These are phyloP conservation scores for Crepidodera aurea DNA, from an alignment of 2,888 invertebrate genomes.

Conservation along the genomic window DNA sequence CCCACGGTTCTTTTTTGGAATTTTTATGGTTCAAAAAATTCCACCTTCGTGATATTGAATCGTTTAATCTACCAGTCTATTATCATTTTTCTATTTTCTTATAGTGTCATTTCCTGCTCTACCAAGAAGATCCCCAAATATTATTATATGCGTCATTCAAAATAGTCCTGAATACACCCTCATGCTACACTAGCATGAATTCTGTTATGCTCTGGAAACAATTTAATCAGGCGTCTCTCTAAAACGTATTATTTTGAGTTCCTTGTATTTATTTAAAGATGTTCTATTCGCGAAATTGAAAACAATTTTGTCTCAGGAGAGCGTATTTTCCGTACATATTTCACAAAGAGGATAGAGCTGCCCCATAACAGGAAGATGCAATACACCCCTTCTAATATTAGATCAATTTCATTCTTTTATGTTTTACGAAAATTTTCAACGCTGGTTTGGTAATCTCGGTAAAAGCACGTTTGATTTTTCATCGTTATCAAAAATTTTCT, in stretches of 20 bases:
- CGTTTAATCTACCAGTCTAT: too few species aligned
- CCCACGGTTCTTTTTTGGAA: too few species aligned
- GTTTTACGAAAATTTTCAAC: neutral
- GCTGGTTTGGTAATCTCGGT: neutral
- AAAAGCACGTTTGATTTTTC: neutral
- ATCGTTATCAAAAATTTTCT: neutral
- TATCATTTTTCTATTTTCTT: too few species aligned
- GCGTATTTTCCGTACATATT: conserved; percentile 4
- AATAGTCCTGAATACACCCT: too few species aligned
- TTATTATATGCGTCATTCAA: too few species aligned
- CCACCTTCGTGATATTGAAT: too few species aligned
- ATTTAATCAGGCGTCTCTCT: too few species aligned
- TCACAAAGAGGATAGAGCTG: neutral
- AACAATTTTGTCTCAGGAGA: conserved; percentile 6
- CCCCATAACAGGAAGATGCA: conserved; percentile 4
- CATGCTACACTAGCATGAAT: too few species aligned
- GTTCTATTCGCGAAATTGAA: conserved; percentile 3
- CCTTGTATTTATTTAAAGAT: conserved; percentile 8
- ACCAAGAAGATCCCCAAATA: too few species aligned
- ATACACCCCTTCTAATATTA: conserved; percentile 36
- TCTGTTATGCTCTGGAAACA: too few species aligned
- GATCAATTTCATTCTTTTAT: conserved; percentile 30
- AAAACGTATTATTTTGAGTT: neutral
- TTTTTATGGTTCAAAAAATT: too few species aligned
- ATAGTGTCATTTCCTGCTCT: too few species aligned